Percentiles rank a stretch among this genome's conserved stretches.
Evolutionary conservation across 2,797 vertebrate genomes (phyloP).

Genomic region (Neosilurus hyrtlii): DNA sequence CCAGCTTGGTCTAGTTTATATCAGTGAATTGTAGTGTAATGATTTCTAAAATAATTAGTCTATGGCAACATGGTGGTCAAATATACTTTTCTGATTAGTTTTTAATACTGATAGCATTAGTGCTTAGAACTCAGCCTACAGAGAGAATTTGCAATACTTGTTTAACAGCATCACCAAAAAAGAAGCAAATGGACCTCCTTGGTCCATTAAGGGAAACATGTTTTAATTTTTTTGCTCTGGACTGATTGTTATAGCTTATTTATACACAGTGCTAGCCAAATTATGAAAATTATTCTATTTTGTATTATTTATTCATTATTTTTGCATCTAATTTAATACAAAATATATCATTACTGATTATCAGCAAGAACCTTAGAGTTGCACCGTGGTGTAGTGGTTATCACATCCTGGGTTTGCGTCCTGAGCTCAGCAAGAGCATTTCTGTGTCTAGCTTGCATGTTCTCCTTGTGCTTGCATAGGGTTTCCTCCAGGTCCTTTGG

Average conservation of each 20-base stretch:
- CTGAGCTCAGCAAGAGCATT: no score
- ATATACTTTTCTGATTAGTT: background rate
- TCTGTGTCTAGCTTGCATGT: no score
- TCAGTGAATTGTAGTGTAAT: background rate
- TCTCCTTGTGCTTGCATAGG: no score
- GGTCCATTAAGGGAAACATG: background rate
- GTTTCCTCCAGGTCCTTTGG: no score
- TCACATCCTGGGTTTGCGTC: no score
- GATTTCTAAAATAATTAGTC: background rate
- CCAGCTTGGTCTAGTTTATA: background rate
- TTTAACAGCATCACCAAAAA: background rate
- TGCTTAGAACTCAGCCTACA: background rate
- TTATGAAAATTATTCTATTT: background rate
- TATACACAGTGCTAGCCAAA: background rate
- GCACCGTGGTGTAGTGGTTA: no score
- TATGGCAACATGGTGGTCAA: background rate
- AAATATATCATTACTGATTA: no score
- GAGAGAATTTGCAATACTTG: background rate
- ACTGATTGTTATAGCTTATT: background rate
- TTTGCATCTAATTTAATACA: no score
- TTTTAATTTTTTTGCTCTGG: background rate
- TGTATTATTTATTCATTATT: background rate
- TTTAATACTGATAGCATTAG: background rate
- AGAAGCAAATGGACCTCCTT: background rate
- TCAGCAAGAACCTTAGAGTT: no score